These are phyloP conservation scores for Caligus rogercresseyi DNA, from an alignment of 1,140 invertebrate genomes.

Conservation along the genomic window DNA sequence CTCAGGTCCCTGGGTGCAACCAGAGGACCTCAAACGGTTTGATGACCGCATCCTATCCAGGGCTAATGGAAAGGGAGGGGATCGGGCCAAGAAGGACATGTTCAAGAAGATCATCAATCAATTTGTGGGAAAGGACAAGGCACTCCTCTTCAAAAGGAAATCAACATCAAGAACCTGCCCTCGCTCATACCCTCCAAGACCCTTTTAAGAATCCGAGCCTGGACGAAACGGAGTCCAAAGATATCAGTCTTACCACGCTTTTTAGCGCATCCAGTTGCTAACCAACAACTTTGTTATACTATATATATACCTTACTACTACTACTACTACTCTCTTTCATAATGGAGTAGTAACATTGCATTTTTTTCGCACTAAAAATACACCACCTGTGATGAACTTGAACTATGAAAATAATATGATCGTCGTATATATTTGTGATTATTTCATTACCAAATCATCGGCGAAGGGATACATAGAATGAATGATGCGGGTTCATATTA, in stretches of 20 bases:
- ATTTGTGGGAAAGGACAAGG: slow-evolving; percentile 56
- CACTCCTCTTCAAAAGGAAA: slow-evolving; percentile 69
- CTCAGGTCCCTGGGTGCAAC: slow-evolving; percentile 52
- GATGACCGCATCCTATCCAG: slow-evolving; percentile 57
- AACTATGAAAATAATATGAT: too few species aligned
- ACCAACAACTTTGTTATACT: too few species aligned
- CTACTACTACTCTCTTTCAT: too few species aligned
- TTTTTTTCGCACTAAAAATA: too few species aligned
- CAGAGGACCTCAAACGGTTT: slow-evolving; percentile 53
- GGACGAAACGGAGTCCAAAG: slow-evolving; percentile 20
- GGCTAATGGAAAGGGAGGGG: slow-evolving; percentile 45
- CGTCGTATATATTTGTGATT: too few species aligned
- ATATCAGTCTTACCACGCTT: slow-evolving; percentile 22
- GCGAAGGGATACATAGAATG: too few species aligned
- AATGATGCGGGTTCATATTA: too few species aligned
- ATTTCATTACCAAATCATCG: too few species aligned
- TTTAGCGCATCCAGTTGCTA: slow-evolving; percentile 21
- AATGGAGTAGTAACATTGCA: too few species aligned
- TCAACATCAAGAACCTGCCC: slow-evolving; percentile 61
- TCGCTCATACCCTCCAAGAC: slow-evolving; percentile 34
- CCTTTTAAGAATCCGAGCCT: slow-evolving; percentile 22
- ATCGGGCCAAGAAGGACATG: slow-evolving; percentile 70
- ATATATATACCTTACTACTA: too few species aligned
- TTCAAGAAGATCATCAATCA: slow-evolving; percentile 71
- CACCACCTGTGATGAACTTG: too few species aligned